Evolutionary conservation across 2,113 vertebrate species (phyloP), one percentile per base, ranked within the genome.

Genomic region (Zosterops pallidus): DNA sequence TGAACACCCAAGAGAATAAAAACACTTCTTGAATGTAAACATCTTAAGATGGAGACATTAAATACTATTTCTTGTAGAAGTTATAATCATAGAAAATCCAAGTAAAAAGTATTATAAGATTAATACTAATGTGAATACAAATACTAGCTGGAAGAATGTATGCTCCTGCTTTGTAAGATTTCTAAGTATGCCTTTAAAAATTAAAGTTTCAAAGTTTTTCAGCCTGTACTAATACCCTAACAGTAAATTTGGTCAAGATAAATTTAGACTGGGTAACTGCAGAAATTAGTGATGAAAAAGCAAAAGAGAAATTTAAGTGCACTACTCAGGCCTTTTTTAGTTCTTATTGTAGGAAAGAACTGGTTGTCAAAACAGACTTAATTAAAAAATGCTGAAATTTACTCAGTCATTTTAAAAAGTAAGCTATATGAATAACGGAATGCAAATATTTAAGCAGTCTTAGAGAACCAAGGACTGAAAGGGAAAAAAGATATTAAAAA

Each of bases 1-100:
- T 41, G 89, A 77, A 89, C 41, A 94, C 64, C 76, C 57, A 94
- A 94, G 63, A 77, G 68, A 90, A 92, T 31, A 81, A 21, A 95
- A 63, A 11, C 64, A 89, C 53, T 50, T 53, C 14, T 82, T 56
- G 46, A 83, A 77, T 26, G 11, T 14, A 60, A 49, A 86, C 5
- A 1, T 46, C 11, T 75, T 85, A 71, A 75, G 22, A 81, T 37
- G 17, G 28, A 93, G 26, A 75, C 20, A 78, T 49, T 65, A 74
- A 74, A 82, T 41, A 59, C 11, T 50, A n/a, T 25, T 89, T 68
- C 39, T 85, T 8, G 37, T 16, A 56, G 13, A 65, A 83, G 28
- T 75, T 41, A 57, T 67, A 94, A 78, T 35, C 21, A 52, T 31
- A 11, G 8, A 75, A 81, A 92, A 88, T 23, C 14, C 19, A 88